Evolutionary conservation across 2,797 vertebrate species (phyloP).

Genomic region (Amblyopsis hoosieri): DNA sequence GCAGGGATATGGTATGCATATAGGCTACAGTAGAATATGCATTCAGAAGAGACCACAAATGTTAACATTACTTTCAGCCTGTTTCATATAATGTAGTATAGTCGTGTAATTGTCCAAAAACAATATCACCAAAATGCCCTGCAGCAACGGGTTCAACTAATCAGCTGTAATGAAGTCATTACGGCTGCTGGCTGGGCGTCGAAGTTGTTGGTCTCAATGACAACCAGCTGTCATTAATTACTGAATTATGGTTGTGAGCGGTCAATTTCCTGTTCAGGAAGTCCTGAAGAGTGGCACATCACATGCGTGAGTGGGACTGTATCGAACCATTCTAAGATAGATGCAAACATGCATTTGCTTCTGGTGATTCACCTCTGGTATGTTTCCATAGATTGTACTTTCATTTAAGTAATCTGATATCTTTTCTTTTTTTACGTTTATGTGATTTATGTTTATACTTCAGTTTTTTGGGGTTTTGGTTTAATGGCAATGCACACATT

Average conservation of each 20-base stretch:
- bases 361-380: slow-evolving; percentile 57
- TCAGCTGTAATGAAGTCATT: slow-evolving; percentile 56
- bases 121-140: slow-evolving; percentile 13
- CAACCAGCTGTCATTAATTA: slow-evolving; percentile 76
- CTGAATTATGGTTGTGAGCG: slow-evolving; percentile 56
- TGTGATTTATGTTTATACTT: neutral
- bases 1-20: no score
- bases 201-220: slow-evolving; percentile 67
- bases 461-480: neutral
- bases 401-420: slow-evolving; percentile 7
- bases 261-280: slow-evolving; percentile 33
- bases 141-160: slow-evolving; percentile 22
- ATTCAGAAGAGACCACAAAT: neutral
- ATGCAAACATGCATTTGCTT: slow-evolving; percentile 37
- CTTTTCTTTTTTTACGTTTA: neutral
- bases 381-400: slow-evolving; percentile 12
- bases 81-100: neutral
- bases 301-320: slow-evolving; percentile 17
- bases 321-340: slow-evolving; percentile 12
- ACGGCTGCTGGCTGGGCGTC: slow-evolving; percentile 43
- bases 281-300: slow-evolving; percentile 27
- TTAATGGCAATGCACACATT: neutral
- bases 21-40: neutral
- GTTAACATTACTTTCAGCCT: neutral
- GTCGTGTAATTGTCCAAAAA: slow-evolving; percentile 21